phyloP scores from a whole-genome alignment of 1,140 invertebrate species.

The Apolygus lucorum region DNA sequence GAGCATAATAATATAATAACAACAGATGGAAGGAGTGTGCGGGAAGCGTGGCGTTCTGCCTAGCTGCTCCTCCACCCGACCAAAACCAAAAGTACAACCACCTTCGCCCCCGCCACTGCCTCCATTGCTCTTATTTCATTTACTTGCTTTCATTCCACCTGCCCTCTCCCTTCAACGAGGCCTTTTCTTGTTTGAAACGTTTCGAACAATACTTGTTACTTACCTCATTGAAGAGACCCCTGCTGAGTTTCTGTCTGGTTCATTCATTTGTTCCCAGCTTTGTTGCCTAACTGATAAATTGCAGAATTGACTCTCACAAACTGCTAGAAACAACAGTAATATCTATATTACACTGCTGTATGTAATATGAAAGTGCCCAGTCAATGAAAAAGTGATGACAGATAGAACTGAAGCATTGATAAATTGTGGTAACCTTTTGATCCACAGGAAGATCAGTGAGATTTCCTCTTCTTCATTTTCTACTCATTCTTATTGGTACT shows the following conservation, averaged over 20 bases:
- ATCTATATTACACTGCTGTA: too few species aligned
- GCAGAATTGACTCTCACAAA: too few species aligned
- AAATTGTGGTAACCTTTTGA: too few species aligned
- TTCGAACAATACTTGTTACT: not conserved
- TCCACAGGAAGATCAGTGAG: too few species aligned
- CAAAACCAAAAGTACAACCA: constrained; percentile 22
- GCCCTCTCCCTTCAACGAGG: not conserved
- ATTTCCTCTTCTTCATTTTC: too few species aligned
- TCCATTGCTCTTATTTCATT: constrained; percentile 13
- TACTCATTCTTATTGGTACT: too few species aligned
- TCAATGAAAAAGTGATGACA: too few species aligned
- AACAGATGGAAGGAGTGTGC: constrained; percentile 21
- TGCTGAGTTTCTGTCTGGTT: not conserved
- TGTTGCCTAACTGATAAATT: too few species aligned
- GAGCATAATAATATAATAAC: constrained; percentile 24
- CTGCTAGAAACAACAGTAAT: too few species aligned
- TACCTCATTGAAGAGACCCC: not conserved
- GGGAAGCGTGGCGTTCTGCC: constrained; percentile 22
- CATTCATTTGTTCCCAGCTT: not conserved
- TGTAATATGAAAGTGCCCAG: too few species aligned
- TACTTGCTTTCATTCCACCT: constrained; percentile 6
- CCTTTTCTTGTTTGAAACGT: not conserved
- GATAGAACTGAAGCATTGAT: too few species aligned
- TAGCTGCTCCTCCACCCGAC: constrained; percentile 19
- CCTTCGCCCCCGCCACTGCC: constrained; percentile 9